Base-by-base conservation (phyloP, 2,888 invertebrate genomes). In the Opisthograptis luteolata region DNA sequence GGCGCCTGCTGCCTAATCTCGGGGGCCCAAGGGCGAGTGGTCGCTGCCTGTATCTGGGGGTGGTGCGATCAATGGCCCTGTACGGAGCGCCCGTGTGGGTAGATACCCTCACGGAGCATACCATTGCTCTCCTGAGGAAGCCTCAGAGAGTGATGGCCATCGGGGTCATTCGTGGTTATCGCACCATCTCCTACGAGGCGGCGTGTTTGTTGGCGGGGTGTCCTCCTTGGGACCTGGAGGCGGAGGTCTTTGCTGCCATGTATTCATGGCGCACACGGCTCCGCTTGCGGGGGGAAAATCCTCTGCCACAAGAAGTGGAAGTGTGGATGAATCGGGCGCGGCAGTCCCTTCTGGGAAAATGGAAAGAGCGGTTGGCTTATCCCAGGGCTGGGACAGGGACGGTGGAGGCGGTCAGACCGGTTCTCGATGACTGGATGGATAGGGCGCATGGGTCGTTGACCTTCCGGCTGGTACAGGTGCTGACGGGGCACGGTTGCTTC, bases 171-270 rank as follows among this genome's bases (percentile, higher is more conserved):
- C 28, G 32, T 6, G 48, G 41, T 5, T 48, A 48, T 14, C 48
- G 48, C 31, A 42, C 48, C 1, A 13, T 42, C 7, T 48, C 50
- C 1, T 35, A n/a, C n/a, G 48, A 42, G 31, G 48, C 36, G 4
- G 30, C 41, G 24, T 30, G 30, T 9, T 10, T 31, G 1, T 8
- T 48, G n/a, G 41, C 48, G 3, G 36, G 48, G 1, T 36, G 41
- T 7, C 24, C 17, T 5, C 41, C 48, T 1, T 48, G 48, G 48
- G 42, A 48, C 7, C 14, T 48, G 6, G 48, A 48, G 10, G 48
- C 48, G 6, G 19, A 34, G 13, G 14, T 22, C 9, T 20, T 13
- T 9, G 44, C 44, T 7, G 8, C 14, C 5, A 20, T 31, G 8
- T 36, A 22, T 8, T n/a, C 9, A 5, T 17, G 28, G 19, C 17